Evolutionary conservation across 1,140 invertebrate genomes (phyloP).

Genomic region (Agraylea sexmaculata): DNA sequence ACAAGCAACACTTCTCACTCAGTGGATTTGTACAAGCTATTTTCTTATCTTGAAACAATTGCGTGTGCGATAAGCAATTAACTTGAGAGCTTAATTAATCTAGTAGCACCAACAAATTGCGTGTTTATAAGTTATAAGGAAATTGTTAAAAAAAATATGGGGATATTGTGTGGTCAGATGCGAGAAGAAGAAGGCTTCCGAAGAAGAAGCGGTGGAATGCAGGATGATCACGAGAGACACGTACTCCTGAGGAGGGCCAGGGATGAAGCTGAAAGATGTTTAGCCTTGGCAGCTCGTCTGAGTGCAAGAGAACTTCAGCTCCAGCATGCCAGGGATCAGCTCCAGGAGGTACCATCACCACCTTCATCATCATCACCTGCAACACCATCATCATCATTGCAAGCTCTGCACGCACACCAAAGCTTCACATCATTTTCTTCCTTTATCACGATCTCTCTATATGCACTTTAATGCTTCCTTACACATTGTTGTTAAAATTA

Average conservation of each 20-base stretch:
- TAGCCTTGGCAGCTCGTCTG: conserved; percentile 74
- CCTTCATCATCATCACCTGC: conserved; percentile 11
- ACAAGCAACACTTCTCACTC: too few species aligned
- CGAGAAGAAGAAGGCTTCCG: conserved; percentile 33
- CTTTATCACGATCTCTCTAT: conserved; percentile 1
- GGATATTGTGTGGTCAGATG: conserved; percentile 32
- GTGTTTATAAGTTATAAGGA: too few species aligned
- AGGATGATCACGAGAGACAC: conserved; percentile 76
- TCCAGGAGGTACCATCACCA: conserved; percentile 51
- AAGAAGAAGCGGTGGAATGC: conserved; percentile 38
- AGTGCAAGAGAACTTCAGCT: conserved; percentile 76
- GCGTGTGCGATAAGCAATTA: too few species aligned
- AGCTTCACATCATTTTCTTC: not conserved
- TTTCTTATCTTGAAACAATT: too few species aligned
- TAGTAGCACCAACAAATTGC: too few species aligned
- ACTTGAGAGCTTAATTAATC: too few species aligned
- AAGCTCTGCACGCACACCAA: too few species aligned
- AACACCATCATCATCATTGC: conserved; percentile 4
- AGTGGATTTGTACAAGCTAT: too few species aligned
- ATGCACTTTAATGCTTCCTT: too few species aligned
- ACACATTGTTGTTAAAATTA: too few species aligned
- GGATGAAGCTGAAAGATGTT: conserved; percentile 77
- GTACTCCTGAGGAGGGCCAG: conserved; percentile 74
- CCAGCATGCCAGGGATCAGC: conserved; percentile 68
- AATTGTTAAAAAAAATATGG: too few species aligned